Base-by-base conservation (phyloP, 2,113 vertebrate genomes). In the Bubalus kerabau region DNA sequence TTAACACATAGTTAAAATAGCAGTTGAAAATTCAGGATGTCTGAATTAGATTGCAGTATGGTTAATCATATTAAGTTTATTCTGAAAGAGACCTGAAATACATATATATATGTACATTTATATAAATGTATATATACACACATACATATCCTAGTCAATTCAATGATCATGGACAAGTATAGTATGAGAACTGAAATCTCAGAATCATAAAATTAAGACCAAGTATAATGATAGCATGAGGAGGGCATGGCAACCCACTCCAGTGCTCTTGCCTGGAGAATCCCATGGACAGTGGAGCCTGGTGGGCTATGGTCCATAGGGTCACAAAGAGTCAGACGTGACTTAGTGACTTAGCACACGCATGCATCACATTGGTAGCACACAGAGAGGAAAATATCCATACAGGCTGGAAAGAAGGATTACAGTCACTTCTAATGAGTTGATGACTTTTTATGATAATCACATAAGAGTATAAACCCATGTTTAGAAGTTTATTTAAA, bases 261-360 rank as follows among this genome's bases (percentile, higher is more conserved):
- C 36, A 76, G 36, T 12, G 21, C 23, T 76, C 71, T 43, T 76
- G 36, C 71, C 36, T 76, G 24, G 23, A 26, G 71, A 76, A 43
- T 76, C 36, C 71, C 71, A 40, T 24, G 36, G 71, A 43, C 71
- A 43, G 36, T 76, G 36, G 71, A 76, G 36, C 71, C 36, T 43
- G 21, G 71, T 43, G 36, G 36, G 23, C 36, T 43, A 76, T 0
- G 1, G 5, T 76, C 23, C 71, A 43, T 3, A 76, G 71, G 71
- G 71, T 76, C 0, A 0, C 21, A 14, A 40, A 40, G 5, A 14
- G 36, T 43, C 36, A 43, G 71, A 26, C 12, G 0, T 14, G 36
- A 43, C 36, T 24, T 24, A 76, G 23, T 43, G 36, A 43, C 71
- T 40, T 43, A 43, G 36, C 21, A 43, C 71, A 43, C 0, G 0